Evolutionary conservation across 2,113 vertebrate genomes (phyloP).

Genomic region (Crotalus helleri): DNA sequence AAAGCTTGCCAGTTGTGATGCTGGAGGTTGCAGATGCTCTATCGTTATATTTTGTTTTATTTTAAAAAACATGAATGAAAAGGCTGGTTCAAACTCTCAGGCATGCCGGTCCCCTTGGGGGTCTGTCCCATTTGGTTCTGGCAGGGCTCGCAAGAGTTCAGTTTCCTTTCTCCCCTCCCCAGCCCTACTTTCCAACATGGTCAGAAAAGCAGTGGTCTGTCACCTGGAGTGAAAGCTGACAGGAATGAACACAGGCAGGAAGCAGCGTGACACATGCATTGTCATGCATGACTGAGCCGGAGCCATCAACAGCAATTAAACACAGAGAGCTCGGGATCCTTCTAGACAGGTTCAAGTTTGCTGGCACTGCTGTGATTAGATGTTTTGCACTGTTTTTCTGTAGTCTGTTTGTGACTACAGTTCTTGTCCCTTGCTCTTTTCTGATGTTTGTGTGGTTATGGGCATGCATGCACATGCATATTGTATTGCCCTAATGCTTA

Average conservation of each 20-base stretch:
- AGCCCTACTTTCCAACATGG: slow-evolving; percentile 28
- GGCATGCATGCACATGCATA: slow-evolving; percentile 15
- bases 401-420: slow-evolving; percentile 73
- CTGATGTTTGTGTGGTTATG: slow-evolving; percentile 21
- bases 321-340: slow-evolving; percentile 69
- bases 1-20: slow-evolving; percentile 49
- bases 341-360: slow-evolving; percentile 84
- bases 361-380: slow-evolving; percentile 78
- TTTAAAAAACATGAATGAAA: slow-evolving; percentile 25
- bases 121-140: slow-evolving; percentile 4
- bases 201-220: slow-evolving; percentile 62
- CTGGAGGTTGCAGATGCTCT: slow-evolving; percentile 43
- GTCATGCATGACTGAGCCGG: slow-evolving; percentile 78
- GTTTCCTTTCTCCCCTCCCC: not conserved
- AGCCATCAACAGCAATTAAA: slow-evolving; percentile 85
- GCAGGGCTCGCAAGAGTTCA: slow-evolving; percentile 39
- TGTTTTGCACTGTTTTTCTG: slow-evolving; percentile 75
- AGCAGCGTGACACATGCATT: slow-evolving; percentile 69
- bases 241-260: slow-evolving; percentile 76
- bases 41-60: not conserved
- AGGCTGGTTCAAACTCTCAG: not conserved
- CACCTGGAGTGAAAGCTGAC: slow-evolving; percentile 84
- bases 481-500: slow-evolving; percentile 40
- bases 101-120: slow-evolving; percentile 21
- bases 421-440: slow-evolving; percentile 75